Conservation (phyloP, 2,888 invertebrate species). For the Luffia ferchaultella region DNA sequence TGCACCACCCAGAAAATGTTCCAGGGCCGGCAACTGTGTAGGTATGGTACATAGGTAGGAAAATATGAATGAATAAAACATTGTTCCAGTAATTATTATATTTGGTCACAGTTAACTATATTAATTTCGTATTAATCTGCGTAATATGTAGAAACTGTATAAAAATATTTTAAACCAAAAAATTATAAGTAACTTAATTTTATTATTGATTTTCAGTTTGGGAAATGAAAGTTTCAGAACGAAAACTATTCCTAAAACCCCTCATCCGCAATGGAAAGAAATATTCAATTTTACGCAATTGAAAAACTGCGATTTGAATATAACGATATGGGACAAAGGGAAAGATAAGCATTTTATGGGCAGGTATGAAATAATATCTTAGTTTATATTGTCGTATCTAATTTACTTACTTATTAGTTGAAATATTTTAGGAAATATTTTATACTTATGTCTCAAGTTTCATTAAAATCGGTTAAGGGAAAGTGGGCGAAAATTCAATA, state of each 20-base stretch:
- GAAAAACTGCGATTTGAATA: slow-evolving; percentile 29
- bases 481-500: no score
- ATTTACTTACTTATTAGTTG: not conserved
- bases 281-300: slow-evolving; percentile 33
- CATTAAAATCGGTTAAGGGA: no score
- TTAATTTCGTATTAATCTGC: no score
- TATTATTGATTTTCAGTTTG: slow-evolving; percentile 23
- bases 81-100: no score
- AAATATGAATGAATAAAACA: no score
- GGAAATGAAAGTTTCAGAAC: slow-evolving; percentile 38
- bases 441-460: not conserved
- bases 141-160: no score
- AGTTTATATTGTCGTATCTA: not conserved
- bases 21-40: no score
- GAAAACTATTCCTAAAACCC: slow-evolving; percentile 29
- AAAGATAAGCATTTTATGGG: slow-evolving; percentile 50
- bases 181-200: not conserved
- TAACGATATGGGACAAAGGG: slow-evolving; percentile 45
- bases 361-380: slow-evolving; percentile 24
- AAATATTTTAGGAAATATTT: not conserved
- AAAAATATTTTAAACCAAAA: not conserved
- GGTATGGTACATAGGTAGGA: no score
- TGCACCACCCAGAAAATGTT: no score
- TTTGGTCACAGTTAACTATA: no score
- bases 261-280: slow-evolving; percentile 44